Percentiles rank a stretch among this genome's conserved stretches.
phyloP scores from a whole-genome alignment of 2,113 vertebrate species.

The Pitta sordida region DNA sequence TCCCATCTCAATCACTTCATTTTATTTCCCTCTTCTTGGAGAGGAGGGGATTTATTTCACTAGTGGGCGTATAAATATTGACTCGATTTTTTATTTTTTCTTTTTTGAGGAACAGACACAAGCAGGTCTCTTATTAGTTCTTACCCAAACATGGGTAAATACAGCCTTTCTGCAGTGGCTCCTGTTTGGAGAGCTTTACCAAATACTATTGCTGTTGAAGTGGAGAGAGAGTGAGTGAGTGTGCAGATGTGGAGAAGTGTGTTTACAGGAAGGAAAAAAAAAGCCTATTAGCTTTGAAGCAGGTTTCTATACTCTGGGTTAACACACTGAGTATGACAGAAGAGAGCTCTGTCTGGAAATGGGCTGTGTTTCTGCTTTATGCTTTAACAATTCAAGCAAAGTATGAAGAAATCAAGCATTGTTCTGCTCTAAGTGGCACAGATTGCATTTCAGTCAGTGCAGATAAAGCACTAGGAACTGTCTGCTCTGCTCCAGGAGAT shows the following conservation, averaged over 20 bases:
- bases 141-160: conserved; percentile 39
- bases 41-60: conserved; percentile 20
- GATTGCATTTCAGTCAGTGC: conserved; percentile 12
- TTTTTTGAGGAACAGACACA: neutral
- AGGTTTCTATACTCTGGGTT: neutral
- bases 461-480: conserved; percentile 35
- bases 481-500: conserved; percentile 23
- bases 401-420: conserved; percentile 44
- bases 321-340: neutral
- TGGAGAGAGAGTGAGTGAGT: neutral
- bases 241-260: conserved; percentile 23
- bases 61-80: conserved; percentile 44
- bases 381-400: neutral
- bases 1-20: neutral
- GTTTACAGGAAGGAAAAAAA: conserved; percentile 12
- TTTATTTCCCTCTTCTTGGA: neutral
- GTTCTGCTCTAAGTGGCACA: conserved; percentile 41
- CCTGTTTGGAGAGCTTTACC: conserved; percentile 5
- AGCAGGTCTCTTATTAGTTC: conserved; percentile 21
- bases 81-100: neutral
- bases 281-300: conserved; percentile 30
- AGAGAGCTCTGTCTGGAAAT: neutral
- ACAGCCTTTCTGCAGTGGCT: neutral
- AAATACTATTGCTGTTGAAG: conserved; percentile 43
- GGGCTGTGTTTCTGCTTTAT: conserved; percentile 6